Evolutionary conservation across 2,888 invertebrate species (phyloP).

Genomic region (Pogonocherus hispidulus): DNA sequence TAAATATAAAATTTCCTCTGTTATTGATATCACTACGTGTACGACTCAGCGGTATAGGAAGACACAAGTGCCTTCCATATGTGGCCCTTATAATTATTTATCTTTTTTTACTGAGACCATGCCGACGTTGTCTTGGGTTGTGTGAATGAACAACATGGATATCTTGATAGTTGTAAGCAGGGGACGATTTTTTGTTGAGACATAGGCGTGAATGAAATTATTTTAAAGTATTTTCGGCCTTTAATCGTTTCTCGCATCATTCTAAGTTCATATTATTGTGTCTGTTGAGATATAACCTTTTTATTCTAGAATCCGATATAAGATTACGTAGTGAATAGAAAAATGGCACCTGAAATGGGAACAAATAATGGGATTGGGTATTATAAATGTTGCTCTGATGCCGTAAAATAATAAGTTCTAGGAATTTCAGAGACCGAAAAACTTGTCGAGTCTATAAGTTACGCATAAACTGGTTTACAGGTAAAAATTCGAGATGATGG

Average conservation of each 20-base stretch:
- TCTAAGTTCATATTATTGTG: neutral
- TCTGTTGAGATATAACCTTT: neutral
- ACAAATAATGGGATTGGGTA: neutral
- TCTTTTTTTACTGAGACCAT: constrained; percentile 35
- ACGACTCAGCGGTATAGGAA: constrained; percentile 11
- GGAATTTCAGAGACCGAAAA: neutral
- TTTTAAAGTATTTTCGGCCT: no score
- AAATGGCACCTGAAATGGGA: neutral
- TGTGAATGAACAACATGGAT: constrained; percentile 39
- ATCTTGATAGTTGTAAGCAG: constrained; percentile 21
- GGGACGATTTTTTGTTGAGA: constrained; percentile 21
- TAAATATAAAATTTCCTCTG: no score
- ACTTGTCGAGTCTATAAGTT: neutral
- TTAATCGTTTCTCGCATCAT: neutral
- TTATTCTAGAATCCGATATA: neutral
- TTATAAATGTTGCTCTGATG: neutral
- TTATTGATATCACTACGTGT: no score
- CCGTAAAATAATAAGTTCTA: neutral
- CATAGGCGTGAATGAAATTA: constrained; percentile 8
- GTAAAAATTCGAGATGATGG: neutral
- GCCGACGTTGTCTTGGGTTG: constrained; percentile 35
- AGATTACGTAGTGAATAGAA: neutral
- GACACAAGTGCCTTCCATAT: constrained; percentile 48
- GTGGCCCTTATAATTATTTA: constrained; percentile 47
- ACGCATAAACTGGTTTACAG: neutral